Conservation (phyloP, 2,888 invertebrate species). For the Gnatocerus cornutus region DNA sequence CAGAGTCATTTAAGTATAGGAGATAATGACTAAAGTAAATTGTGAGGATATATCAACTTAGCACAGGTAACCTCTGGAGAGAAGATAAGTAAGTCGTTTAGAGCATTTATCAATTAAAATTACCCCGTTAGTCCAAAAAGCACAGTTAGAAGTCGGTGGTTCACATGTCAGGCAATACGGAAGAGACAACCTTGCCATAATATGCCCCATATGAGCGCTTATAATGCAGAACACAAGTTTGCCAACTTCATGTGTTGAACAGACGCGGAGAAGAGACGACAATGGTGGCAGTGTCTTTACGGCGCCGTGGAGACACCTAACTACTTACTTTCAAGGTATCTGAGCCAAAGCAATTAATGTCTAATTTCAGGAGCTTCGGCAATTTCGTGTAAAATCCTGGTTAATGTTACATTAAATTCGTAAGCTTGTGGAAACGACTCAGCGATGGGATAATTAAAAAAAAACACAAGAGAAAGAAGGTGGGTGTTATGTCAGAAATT, state of each 20-base stretch:
- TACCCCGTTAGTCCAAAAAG: slow-evolving; percentile 54
- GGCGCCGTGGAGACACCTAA: slow-evolving; percentile 52
- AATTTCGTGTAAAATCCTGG: slow-evolving; percentile 42
- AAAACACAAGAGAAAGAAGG: not conserved
- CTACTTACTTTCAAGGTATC: slow-evolving; percentile 47
- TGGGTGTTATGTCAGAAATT: slow-evolving; percentile 4
- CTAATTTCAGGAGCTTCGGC: slow-evolving; percentile 41
- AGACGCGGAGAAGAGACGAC: slow-evolving; percentile 45
- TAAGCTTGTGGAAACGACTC: slow-evolving; percentile 18
- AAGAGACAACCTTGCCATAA: slow-evolving; percentile 53
- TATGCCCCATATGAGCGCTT: slow-evolving; percentile 58
- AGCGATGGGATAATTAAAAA: slow-evolving; percentile 23
- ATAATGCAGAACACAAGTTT: slow-evolving; percentile 51
- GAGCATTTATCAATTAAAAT: slow-evolving; percentile 56
- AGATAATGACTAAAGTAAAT: slow-evolving; percentile 38
- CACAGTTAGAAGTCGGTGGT: slow-evolving; percentile 30
- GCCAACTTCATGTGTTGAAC: slow-evolving; percentile 54
- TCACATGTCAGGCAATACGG: slow-evolving; percentile 32
- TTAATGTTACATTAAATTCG: slow-evolving; percentile 40
- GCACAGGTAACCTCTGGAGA: slow-evolving; percentile 30
- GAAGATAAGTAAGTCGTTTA: slow-evolving; percentile 40
- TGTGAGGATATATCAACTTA: slow-evolving; percentile 30
- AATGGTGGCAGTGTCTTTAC: slow-evolving; percentile 51
- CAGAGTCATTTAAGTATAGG: slow-evolving; percentile 22
- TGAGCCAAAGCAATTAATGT: slow-evolving; percentile 46